Evolutionary conservation across 2,797 vertebrate species (phyloP), one percentile per base, ranked within the genome.

Genomic region (Urosaurus nigricauda): DNA sequence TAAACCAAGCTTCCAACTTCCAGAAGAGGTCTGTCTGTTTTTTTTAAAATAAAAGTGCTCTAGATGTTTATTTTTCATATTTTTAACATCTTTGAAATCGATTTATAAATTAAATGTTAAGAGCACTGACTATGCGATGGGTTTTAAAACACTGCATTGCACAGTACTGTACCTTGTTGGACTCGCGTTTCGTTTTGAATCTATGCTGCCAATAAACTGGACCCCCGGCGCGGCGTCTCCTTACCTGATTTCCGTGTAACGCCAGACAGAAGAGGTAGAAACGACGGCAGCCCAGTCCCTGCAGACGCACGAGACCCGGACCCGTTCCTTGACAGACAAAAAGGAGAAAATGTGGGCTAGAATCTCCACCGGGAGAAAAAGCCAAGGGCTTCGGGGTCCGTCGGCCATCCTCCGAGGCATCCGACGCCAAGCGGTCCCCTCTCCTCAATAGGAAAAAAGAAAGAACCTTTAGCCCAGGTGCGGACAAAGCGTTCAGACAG

Each of bases 291-390:
- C 96, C 97, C 97, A 97, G 53, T 75, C 71, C 32, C 82, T 96
- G 94, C 96, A 97, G 32, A 97, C 97, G 78, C 87, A 84, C n/a
- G 95, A 95, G 1, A 93, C 94, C 0, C 40, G 35, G 14, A 90
- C 93, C n/a, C 96, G 96, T 37, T 96, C 97, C 79, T 35, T 88
- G 56, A 97, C 92, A 65, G 96, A 85, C 79, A 97, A 90, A 68
- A 96, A 95, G 51, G 87, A 90, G 86, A 98, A 97, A 71, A 97
- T 95, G 53, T 95, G 79, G 1, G 94, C 93, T 68, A 97, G 94
- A 71, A 98, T 89, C 89, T 98, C 97, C 87, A 95, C 95, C 0
- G 97, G 97, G 95, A 98, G 94, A 19, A 92, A 96, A 83, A 90
- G 89, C 95, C 93, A 95, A 5, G 65, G 43, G 5, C 85, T 87